Base-by-base conservation (phyloP, 2,113 vertebrate genomes). In the Morphnarchus princeps region DNA sequence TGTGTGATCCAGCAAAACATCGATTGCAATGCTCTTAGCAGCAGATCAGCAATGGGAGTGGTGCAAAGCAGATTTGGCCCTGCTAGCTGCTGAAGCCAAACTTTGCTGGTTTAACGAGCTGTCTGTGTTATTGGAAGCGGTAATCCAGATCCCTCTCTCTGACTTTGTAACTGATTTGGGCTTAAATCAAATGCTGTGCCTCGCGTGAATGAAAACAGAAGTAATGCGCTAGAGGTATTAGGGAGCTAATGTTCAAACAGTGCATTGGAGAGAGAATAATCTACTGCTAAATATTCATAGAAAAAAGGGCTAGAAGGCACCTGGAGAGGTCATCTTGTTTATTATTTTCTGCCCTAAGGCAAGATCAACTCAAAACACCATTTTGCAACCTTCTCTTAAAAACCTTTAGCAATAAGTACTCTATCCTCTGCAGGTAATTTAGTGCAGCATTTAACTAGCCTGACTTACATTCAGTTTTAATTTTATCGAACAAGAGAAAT, bases 371-470 rank as follows among this genome's bases (percentile, higher is more conserved):
- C 63, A 10, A 10, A 94, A 57, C 26, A 31, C 25, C 0, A 1
- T 31, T 73, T 73, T 82, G 11, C 59, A 45, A 4, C 43, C 13
- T 82, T 15, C 20, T 52, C 36, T 52, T 63, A 31, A 40, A 89
- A 63, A 15, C 47, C 76, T 57, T 32, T 13, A 69, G 42, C 47
- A 18, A 1, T 40, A 29, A 63, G 54, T 34, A 16, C 38, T 42
- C 7, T 26, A 1, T 7, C 28, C 45, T 71, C 55, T 0, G 0
- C 3, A 11, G 69, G 28, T 36, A 19, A 1, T 34, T 78, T 20
- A 31, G 58, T 6, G 50, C 54, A n/a, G 54, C 25, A 1, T 69
- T 79, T 50, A 21, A 28, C 42, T n/a, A 10, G 8, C 54, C 67
- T 24, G 43, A 16, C 72, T 24, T 28, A 6, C 1, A 3, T 42